A percentile compares a stretch with the other conserved stretches of the same genome.
Evolutionary conservation across 2,888 invertebrate species (phyloP).

Genomic region (Mesodorylaimus sp.): DNA sequence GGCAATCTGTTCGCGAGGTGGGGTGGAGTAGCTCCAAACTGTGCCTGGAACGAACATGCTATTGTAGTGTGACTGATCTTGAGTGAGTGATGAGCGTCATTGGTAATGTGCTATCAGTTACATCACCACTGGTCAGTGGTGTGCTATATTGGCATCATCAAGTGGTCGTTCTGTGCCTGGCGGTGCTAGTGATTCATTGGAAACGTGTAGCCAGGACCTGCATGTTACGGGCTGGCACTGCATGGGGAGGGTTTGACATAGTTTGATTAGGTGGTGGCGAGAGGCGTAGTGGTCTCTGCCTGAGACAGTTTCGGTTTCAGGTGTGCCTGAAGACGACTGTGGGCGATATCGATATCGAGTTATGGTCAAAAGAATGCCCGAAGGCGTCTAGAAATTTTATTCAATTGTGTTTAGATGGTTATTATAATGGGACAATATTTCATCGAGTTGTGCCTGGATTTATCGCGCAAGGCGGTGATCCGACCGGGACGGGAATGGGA

Average conservation of each 20-base stretch:
- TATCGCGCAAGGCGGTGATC: constrained; percentile 91
- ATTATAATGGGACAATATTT: constrained; percentile 68
- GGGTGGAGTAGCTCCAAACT: no score
- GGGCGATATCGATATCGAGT: constrained; percentile 89
- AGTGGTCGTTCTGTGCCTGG: no score
- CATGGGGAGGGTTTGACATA: no score
- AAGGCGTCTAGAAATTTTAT: constrained; percentile 82
- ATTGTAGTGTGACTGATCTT: no score
- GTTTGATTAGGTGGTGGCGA: background rate
- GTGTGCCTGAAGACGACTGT: constrained; percentile 72
- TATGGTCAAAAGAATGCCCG: constrained; percentile 92
- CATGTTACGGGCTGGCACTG: no score
- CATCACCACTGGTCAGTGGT: no score
- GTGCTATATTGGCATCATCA: no score
- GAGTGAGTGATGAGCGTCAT: background rate
- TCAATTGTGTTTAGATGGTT: constrained; percentile 85
- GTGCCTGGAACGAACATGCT: no score
- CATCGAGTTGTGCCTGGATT: constrained; percentile 82
- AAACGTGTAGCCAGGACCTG: no score
- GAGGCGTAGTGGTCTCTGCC: background rate
- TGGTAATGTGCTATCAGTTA: background rate
- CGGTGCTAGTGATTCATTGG: no score
- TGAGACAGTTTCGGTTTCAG: constrained; percentile 42
- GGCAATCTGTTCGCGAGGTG: background rate
- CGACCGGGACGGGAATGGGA: constrained; percentile 79